Percentiles rank a stretch among this genome's conserved stretches.
Evolutionary conservation across 2,113 vertebrate species (phyloP).

Genomic region (Paramormyrops kingsleyae): DNA sequence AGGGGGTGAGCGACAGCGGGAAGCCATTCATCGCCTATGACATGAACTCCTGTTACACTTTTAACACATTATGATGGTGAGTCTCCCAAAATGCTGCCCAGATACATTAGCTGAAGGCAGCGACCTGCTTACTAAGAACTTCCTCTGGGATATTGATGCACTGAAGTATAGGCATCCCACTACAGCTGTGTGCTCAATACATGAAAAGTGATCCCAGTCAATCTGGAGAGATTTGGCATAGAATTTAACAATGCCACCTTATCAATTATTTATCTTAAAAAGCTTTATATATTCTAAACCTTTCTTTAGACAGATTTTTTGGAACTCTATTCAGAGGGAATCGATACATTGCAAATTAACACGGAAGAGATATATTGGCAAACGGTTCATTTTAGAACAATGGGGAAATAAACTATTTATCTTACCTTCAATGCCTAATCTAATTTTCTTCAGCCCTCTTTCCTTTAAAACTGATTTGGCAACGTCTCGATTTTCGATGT

Average conservation of each 20-base stretch:
- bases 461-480: slow-evolving; percentile 98
- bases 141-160: not conserved
- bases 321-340: not conserved
- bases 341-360: not conserved
- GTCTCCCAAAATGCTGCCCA: not conserved
- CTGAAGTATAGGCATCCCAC: not conserved
- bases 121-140: not conserved
- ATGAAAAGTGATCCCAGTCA: not conserved
- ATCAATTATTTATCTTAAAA: not conserved
- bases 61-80: not conserved
- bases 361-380: not conserved
- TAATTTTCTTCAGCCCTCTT: slow-evolving; percentile 93
- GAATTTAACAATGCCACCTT: not conserved
- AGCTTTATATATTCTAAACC: not conserved
- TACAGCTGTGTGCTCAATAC: not conserved
- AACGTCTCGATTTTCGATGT: slow-evolving; percentile 96
- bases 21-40: not conserved
- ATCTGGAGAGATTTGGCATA: not conserved
- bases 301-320: not conserved
- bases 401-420: not conserved
- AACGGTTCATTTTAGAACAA: not conserved
- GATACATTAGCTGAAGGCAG: not conserved
- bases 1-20: not conserved
- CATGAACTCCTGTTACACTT: not conserved
- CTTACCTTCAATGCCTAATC: slow-evolving; percentile 96